Conservation (phyloP, 2,113 vertebrate genomes). For the Pelodiscus sinensis region DNA sequence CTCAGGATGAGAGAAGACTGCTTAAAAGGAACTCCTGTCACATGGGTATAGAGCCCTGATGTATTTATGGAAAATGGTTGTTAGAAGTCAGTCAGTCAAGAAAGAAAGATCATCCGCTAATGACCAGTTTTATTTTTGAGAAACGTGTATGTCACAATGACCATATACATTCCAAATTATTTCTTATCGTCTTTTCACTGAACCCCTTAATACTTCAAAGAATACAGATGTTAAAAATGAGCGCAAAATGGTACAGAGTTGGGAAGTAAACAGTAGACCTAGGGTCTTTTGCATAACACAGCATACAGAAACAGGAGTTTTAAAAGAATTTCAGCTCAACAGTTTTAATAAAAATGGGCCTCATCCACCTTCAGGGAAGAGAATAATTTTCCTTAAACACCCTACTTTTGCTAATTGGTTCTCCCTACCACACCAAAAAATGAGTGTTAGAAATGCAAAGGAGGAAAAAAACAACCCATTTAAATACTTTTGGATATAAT, state of each 20-base stretch:
- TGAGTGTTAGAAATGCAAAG: not conserved
- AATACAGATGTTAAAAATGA: not conserved
- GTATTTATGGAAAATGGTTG: not conserved
- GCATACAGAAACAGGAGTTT: not conserved
- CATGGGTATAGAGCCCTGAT: rapidly evolving
- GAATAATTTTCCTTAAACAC: not conserved
- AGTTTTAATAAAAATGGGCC: constrained; percentile 3
- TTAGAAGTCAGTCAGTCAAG: not conserved
- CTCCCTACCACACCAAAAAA: not conserved
- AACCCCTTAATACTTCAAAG: not conserved
- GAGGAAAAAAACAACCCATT: not conserved
- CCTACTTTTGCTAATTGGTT: not conserved
- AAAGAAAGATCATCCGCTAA: not conserved
- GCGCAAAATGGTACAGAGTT: not conserved
- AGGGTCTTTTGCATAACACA: not conserved
- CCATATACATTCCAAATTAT: not conserved
- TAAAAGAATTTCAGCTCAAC: not conserved
- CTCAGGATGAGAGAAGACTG: not conserved
- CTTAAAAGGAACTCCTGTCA: not conserved
- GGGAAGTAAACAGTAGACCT: not conserved
- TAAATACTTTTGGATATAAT: not conserved
- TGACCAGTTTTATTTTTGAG: not conserved
- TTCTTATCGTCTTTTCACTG: not conserved
- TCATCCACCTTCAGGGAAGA: not conserved
- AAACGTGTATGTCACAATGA: not conserved